A percentile compares a stretch with the other conserved stretches of the same genome.
Evolutionary conservation across 1,140 invertebrate genomes (phyloP).

Genomic region (Teleopsis dalmanni): DNA sequence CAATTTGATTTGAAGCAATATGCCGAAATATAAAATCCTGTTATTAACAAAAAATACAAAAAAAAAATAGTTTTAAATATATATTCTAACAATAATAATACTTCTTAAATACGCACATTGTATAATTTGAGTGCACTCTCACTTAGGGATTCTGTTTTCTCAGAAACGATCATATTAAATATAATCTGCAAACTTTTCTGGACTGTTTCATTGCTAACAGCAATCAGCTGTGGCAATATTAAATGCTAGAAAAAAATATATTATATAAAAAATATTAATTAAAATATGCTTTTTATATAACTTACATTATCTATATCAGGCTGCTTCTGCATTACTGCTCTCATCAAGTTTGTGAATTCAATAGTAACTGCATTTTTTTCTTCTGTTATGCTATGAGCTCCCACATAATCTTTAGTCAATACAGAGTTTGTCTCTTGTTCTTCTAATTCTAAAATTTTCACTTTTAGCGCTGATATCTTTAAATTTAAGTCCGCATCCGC

Average conservation of each 20-base stretch:
- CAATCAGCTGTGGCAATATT: too few relatives aligned
- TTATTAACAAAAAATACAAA: neutral
- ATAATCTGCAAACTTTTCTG: slow-evolving; percentile 29
- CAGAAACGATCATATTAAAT: slow-evolving; percentile 34
- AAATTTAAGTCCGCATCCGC: slow-evolving; percentile 28
- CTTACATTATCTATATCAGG: slow-evolving; percentile 15
- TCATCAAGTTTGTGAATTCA: slow-evolving; percentile 31
- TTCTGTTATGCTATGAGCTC: slow-evolving; percentile 29
- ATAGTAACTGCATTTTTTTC: slow-evolving; percentile 25
- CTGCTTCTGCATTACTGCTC: slow-evolving; percentile 26
- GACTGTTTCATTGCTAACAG: slow-evolving; percentile 24
- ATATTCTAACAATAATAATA: neutral
- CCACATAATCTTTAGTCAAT: slow-evolving; percentile 35
- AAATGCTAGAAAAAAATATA: too few relatives aligned
- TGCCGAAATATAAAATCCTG: slow-evolving; percentile 38
- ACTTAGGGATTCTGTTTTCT: slow-evolving; percentile 24
- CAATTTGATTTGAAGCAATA: slow-evolving; percentile 30
- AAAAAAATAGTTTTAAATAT: neutral
- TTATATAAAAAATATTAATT: too few relatives aligned
- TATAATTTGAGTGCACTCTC: slow-evolving; percentile 34
- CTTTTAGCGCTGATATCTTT: slow-evolving; percentile 32
- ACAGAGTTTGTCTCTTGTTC: slow-evolving; percentile 38
- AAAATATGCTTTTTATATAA: neutral
- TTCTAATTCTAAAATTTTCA: slow-evolving; percentile 37
- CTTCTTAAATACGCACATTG: slow-evolving; percentile 18